Evolutionary conservation across 2,888 invertebrate species (phyloP).

Genomic region (Harpalus rubripes): DNA sequence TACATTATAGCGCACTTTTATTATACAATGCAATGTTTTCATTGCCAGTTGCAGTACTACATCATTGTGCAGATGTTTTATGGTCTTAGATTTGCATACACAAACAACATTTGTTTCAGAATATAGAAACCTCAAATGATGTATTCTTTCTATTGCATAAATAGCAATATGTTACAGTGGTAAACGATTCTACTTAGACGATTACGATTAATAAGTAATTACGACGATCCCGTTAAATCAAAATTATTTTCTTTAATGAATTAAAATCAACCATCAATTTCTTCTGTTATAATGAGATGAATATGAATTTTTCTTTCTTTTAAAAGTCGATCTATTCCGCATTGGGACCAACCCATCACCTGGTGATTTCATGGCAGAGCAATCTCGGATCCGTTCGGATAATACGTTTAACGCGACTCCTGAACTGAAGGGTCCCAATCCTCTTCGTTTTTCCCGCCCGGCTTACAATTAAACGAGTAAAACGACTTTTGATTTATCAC

Average conservation of each 20-base stretch:
- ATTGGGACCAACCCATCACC: background rate
- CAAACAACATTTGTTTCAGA: background rate
- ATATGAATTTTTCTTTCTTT: no score
- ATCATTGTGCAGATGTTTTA: background rate
- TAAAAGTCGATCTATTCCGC: no score
- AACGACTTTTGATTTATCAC: constrained; percentile 26
- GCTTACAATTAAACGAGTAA: constrained; percentile 26
- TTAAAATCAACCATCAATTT: no score
- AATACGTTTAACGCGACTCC: constrained; percentile 16
- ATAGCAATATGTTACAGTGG: no score
- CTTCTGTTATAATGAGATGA: no score
- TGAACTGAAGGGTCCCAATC: background rate
- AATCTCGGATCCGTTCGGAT: constrained; percentile 23
- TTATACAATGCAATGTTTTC: background rate
- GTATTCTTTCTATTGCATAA: no score
- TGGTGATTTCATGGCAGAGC: constrained; percentile 40
- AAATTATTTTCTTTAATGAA: no score
- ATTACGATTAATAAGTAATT: no score
- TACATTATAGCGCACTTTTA: no score
- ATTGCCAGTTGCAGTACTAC: background rate
- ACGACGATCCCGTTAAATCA: no score
- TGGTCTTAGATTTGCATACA: background rate
- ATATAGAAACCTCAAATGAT: background rate
- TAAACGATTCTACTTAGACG: no score
- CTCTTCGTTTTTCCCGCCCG: background rate